Evolutionary conservation across 2,113 vertebrate genomes (phyloP).

Genomic region (Siniperca knerii): DNA sequence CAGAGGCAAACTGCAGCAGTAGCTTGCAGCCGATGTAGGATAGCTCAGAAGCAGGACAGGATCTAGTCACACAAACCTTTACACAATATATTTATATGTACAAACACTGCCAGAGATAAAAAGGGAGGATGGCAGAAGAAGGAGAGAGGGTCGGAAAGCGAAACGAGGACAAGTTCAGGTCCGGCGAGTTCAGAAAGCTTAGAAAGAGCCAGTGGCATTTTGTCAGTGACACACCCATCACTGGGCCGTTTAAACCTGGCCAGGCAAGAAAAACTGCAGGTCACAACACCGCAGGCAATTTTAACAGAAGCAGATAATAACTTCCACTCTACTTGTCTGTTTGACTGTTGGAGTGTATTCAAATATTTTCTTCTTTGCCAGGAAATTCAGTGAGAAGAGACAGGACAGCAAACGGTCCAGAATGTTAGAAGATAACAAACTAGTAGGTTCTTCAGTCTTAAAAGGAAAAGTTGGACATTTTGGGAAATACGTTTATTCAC

Average conservation of each 20-base stretch:
- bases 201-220: slow-evolving; percentile 57
- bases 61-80: slow-evolving; percentile 35
- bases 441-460: not conserved
- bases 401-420: not conserved
- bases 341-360: slow-evolving; percentile 20
- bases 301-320: slow-evolving; percentile 31
- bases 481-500: not conserved
- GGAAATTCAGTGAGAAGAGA: slow-evolving; percentile 12
- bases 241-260: slow-evolving; percentile 74
- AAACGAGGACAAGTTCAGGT: slow-evolving; percentile 66
- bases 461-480: not conserved
- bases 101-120: slow-evolving; percentile 26
- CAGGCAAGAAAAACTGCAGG: slow-evolving; percentile 79
- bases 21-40: slow-evolving; percentile 18
- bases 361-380: slow-evolving; percentile 28
- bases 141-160: slow-evolving; percentile 33
- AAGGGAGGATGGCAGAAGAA: slow-evolving; percentile 21
- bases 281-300: slow-evolving; percentile 62
- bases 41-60: slow-evolving; percentile 29
- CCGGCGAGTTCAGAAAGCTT: slow-evolving; percentile 53
- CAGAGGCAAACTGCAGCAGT: slow-evolving; percentile 5
- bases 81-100: slow-evolving; percentile 26
- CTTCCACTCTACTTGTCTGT: slow-evolving; percentile 23
- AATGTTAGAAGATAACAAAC: not conserved
- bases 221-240: slow-evolving; percentile 59